Conservation (phyloP, 1,140 invertebrate species). For the Arion vulgaris region DNA sequence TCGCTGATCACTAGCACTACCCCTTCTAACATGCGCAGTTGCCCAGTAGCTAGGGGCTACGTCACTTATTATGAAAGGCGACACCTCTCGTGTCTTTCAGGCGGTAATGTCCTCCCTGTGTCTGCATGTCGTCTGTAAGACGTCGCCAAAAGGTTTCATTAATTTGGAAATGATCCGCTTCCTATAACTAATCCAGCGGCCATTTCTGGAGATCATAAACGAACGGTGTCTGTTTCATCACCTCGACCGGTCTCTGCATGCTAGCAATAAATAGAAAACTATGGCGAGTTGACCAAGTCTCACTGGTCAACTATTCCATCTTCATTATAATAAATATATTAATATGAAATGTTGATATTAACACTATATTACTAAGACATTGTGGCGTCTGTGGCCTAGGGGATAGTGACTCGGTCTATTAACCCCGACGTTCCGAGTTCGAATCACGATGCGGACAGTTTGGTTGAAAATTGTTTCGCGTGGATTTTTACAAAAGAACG, state of each 20-base stretch:
- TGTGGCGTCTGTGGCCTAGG: too few relatives aligned
- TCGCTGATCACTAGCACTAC: neutral
- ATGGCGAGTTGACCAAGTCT: neutral
- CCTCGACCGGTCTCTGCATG: slow-evolving; percentile 9
- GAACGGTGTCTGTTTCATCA: slow-evolving; percentile 19
- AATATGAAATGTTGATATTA: too few relatives aligned
- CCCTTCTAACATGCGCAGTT: neutral
- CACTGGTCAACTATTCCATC: slow-evolving; percentile 20
- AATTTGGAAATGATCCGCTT: slow-evolving; percentile 31
- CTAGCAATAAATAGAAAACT: neutral
- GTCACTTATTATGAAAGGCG: slow-evolving; percentile 31
- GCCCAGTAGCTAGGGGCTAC: slow-evolving; percentile 19
- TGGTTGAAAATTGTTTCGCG: too few relatives aligned
- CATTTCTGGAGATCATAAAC: slow-evolving; percentile 5
- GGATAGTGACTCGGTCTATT: too few relatives aligned
- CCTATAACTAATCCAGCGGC: slow-evolving; percentile 5
- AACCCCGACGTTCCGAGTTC: too few relatives aligned
- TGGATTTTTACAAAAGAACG: too few relatives aligned
- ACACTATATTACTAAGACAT: too few relatives aligned
- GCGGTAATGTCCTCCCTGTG: slow-evolving; percentile 10
- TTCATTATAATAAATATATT: too few relatives aligned
- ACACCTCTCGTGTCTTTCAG: slow-evolving; percentile 18
- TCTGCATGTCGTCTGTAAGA: slow-evolving; percentile 11
- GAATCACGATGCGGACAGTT: too few relatives aligned
- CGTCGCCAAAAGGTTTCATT: slow-evolving; percentile 24